Base-by-base conservation (phyloP, 1,140 invertebrate species). In the Phthorimaea operculella region DNA sequence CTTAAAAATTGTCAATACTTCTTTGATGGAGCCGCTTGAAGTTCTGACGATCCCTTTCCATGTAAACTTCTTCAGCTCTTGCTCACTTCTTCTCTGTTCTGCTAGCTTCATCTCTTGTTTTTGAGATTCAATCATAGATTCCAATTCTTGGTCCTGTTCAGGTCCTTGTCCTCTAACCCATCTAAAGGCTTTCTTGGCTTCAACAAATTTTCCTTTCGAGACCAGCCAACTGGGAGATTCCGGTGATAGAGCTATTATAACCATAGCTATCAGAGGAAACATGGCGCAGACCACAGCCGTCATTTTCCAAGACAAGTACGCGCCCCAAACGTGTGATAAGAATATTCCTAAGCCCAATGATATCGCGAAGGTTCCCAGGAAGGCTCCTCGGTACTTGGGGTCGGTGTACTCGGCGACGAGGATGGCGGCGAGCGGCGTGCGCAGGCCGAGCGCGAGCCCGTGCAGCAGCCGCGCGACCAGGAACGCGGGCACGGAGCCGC, bases 381-480 rank as follows among this genome's bases (percentile, higher is more conserved):
- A 84, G 1, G 74, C 78, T 48, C 79, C 79, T 56, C 81, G 65
- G 52, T 84, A 80, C 61, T 72, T 80, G 7, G 81, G 79, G 55
- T 82, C 79, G 0, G 81, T 81, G 58, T 83, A 83, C 63, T 84
- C 81, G 2, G 79, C 81, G 14, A 84, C 79, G 54, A 83, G 56
- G 21, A 83, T 83, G 6, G 81, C 78, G 34, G 81, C 79, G 59
- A 84, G 58, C 1, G 81, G 81, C 7, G 79, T 82, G 51, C 81
- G 59, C 6, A 81, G 54, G 2, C 81, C 81, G 52, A 84, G 45
- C 8, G 81, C 77, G 28, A 84, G 58, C 9, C 81, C 79, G 51
- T 82, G 81, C 2, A 84, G 55, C 6, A 84, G 64, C 54, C 78
- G 70, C 7, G 79, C 80, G 14, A 78, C 12, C 0, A 84, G 58